These are phyloP conservation scores for Tenthredo notha DNA, from an alignment of 2,888 invertebrate genomes.

Conservation along the genomic window DNA sequence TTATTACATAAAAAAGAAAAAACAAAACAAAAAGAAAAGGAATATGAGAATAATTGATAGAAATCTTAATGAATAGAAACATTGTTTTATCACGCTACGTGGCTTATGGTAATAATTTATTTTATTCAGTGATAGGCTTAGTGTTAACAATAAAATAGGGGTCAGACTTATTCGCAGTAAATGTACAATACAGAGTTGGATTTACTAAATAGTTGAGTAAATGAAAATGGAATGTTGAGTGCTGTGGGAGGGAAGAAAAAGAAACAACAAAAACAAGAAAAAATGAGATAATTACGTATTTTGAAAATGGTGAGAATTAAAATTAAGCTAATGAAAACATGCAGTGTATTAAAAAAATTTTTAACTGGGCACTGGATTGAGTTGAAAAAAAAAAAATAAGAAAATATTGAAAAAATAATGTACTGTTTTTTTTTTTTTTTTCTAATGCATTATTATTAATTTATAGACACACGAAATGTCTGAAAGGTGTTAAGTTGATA, in stretches of 20 bases:
- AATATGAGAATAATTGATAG: background rate
- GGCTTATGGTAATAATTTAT: conserved; percentile 45
- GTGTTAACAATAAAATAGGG: background rate
- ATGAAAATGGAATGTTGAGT: background rate
- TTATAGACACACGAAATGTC: conserved; percentile 4
- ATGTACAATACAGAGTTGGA: conserved; percentile 9
- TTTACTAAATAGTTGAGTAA: background rate
- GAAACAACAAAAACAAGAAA: background rate
- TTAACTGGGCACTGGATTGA: background rate
- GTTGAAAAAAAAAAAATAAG: background rate
- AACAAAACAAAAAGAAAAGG: background rate
- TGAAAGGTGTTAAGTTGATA: background rate
- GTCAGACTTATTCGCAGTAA: conserved; percentile 16
- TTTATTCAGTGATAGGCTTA: conserved; percentile 31
- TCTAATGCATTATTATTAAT: conserved; percentile 2
- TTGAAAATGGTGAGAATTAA: background rate
- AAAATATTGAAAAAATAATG: background rate
- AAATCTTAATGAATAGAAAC: background rate
- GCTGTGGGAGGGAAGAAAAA: background rate
- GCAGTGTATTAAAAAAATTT: background rate
- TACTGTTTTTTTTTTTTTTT: conserved; percentile 32
- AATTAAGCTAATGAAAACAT: background rate
- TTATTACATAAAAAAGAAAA: background rate
- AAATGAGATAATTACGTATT: background rate
- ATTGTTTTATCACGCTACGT: conserved; percentile 34